These are phyloP conservation scores for Notospermus geniculatus DNA, from an alignment of 1,140 invertebrate genomes.

Conservation along the genomic window DNA sequence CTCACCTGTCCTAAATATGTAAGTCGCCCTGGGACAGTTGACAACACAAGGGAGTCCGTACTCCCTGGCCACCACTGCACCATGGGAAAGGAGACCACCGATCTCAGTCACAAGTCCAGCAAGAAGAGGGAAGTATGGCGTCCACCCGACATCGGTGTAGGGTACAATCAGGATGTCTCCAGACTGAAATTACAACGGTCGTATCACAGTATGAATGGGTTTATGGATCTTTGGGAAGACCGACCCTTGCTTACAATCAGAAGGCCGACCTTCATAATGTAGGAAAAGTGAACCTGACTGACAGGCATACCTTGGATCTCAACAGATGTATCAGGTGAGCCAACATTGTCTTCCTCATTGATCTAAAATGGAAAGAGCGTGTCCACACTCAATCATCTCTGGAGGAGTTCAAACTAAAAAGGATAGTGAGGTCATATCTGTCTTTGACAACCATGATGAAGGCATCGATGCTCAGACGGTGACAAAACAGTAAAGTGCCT, in stretches of 20 bases:
- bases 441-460: background rate
- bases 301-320: conserved; percentile 66
- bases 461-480: background rate
- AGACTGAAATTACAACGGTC: conserved; percentile 51
- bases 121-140: conserved; percentile 81
- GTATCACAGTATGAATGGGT: no score
- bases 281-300: conserved; percentile 62
- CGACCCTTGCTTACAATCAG: no score
- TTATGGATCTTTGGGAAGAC: no score
- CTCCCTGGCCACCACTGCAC: conserved; percentile 84
- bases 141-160: conserved; percentile 82
- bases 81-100: conserved; percentile 82
- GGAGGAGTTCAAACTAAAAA: no score
- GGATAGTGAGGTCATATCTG: no score
- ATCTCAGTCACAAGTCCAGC: conserved; percentile 79
- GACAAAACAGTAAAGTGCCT: no score
- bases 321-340: conserved; percentile 17
- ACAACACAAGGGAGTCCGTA: conserved; percentile 82
- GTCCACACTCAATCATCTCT: no score
- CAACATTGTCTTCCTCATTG: conserved; percentile 3
- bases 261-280: no score
- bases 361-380: no score
- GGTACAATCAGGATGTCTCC: conserved; percentile 78
- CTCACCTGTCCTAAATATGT: conserved; percentile 67
- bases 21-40: conserved; percentile 68